These are phyloP conservation scores for Morone saxatilis DNA, from an alignment of 2,113 vertebrate species.

Conservation along the genomic window DNA sequence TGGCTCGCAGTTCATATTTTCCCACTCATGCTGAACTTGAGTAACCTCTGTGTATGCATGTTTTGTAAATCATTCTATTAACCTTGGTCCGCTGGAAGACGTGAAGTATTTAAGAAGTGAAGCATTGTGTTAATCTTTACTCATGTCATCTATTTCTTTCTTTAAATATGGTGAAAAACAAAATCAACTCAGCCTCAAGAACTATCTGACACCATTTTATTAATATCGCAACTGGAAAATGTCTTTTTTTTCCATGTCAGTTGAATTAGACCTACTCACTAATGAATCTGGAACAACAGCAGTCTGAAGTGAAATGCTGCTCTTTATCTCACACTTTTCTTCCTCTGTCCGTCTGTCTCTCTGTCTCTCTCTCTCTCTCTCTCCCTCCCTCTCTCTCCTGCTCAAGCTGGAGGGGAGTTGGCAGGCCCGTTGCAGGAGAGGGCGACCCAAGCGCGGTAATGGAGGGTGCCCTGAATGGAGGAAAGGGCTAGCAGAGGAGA, in stretches of 20 bases:
- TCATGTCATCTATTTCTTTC: conserved; percentile 18
- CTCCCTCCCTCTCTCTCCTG: conserved; percentile 44
- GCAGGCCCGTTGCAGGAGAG: too few species aligned
- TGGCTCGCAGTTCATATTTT: conserved; percentile 55
- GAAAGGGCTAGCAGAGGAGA: conserved; percentile 77
- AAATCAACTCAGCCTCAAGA: conserved; percentile 10
- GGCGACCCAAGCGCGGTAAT: too few species aligned
- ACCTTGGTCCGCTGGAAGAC: conserved; percentile 27
- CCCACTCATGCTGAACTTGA: conserved; percentile 46
- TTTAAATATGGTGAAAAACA: conserved; percentile 23
- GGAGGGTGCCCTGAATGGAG: conserved; percentile 73
- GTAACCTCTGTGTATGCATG: conserved; percentile 36
- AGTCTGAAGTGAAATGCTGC: conserved; percentile 65
- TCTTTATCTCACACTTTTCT: conserved; percentile 62
- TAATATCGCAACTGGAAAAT: conserved; percentile 18
- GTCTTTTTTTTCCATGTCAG: conserved; percentile 6
- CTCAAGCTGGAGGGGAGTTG: conserved; percentile 80
- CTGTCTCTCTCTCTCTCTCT: conserved; percentile 5
- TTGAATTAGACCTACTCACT: conserved; percentile 31
- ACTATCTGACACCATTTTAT: conserved; percentile 10
- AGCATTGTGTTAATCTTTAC: conserved; percentile 6
- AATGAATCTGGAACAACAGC: conserved; percentile 47
- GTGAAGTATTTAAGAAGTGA: conserved; percentile 24
- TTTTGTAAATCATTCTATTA: conserved; percentile 56
- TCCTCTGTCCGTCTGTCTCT: conserved; percentile 20